Evolutionary conservation across 37 sponge, comb jelly and placozoan species (phyloP).

Genomic region (Amphimedon queenslandica): DNA sequence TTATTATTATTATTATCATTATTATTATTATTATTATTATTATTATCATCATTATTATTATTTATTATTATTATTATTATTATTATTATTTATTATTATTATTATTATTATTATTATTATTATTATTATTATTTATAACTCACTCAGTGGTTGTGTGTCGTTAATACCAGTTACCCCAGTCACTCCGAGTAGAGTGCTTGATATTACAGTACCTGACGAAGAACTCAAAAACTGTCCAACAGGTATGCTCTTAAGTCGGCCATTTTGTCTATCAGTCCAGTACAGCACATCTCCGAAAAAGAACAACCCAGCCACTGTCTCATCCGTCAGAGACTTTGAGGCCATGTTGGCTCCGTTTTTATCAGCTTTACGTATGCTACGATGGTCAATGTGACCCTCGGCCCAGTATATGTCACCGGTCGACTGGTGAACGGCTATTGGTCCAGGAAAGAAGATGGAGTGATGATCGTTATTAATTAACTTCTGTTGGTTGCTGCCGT

Average conservation of each 20-base stretch:
- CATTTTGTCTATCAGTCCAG: constrained; percentile 27
- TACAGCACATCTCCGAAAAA: constrained; percentile 31
- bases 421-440: not conserved
- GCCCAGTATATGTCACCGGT: not conserved
- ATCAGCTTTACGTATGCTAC: not conserved
- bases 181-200: not conserved
- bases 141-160: no score
- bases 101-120: no score
- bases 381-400: not conserved
- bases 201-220: not conserved
- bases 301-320: constrained; percentile 13
- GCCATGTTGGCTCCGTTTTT: not conserved
- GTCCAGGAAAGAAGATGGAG: not conserved
- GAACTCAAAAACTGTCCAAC: not conserved
- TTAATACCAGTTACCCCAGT: constrained; percentile 32
- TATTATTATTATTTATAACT: no score
- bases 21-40: no score
- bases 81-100: no score
- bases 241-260: not conserved
- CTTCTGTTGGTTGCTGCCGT: not conserved
- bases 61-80: no score
- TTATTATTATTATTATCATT: no score
- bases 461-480: not conserved
- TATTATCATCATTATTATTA: no score
- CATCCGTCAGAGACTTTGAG: not conserved